A percentile compares a stretch with the other conserved stretches of the same genome.
Conservation (phyloP, 2,113 vertebrate species). For the Balaeniceps rex region DNA sequence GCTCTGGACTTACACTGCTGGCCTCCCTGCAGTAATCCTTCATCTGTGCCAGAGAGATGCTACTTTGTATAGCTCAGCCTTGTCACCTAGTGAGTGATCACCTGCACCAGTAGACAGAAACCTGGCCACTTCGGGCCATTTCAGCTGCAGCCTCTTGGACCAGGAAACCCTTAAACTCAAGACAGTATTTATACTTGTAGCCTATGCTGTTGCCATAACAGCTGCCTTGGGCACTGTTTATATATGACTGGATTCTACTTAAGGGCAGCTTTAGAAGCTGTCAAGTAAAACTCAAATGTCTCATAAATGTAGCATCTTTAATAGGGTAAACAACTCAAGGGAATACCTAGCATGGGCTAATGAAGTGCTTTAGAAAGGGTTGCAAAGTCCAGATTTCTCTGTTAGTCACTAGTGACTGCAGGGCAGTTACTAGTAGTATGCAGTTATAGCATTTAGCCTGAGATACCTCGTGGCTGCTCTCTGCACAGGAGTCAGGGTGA, state of each 20-base stretch:
- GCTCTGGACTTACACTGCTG: not conserved
- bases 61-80: not conserved
- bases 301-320: not conserved
- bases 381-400: not conserved
- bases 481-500: not conserved
- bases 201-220: not conserved
- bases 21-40: not conserved
- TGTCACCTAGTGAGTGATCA: not conserved
- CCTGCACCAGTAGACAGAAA: not conserved
- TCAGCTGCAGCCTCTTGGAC: not conserved
- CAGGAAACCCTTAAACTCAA: not conserved
- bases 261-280: not conserved
- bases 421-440: not conserved
- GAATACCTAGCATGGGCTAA: not conserved
- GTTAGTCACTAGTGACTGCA: not conserved
- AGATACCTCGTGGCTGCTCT: rapidly evolving
- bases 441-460: not conserved
- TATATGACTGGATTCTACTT: not conserved
- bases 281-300: not conserved
- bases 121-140: not conserved
- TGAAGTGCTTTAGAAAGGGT: not conserved
- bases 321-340: not conserved
- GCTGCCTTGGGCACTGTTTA: not conserved
- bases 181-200: not conserved
- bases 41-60: not conserved